A percentile compares a stretch with the other conserved stretches of the same genome.
These are phyloP conservation scores for Drosophila tani DNA, from an alignment of 1,140 invertebrate species.

Conservation along the genomic window DNA sequence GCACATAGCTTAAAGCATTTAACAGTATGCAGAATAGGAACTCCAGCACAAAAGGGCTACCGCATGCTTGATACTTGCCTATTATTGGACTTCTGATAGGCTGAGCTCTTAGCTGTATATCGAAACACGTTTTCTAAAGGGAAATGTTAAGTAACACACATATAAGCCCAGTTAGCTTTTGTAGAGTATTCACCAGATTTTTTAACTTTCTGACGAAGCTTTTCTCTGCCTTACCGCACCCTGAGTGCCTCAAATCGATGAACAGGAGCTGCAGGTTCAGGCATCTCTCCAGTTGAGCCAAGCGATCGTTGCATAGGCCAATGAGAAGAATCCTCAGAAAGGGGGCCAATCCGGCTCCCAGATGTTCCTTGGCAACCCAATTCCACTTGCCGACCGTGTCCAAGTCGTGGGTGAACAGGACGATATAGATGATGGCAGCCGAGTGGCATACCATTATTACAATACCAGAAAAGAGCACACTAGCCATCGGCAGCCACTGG, in stretches of 20 bases:
- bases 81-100: not conserved
- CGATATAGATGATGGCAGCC: constrained; percentile 4
- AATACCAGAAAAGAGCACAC: constrained; percentile 4
- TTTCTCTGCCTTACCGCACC: too few relatives aligned
- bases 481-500: constrained; percentile 25
- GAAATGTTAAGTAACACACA: not conserved
- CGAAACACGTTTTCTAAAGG: not conserved
- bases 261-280: constrained; percentile 9
- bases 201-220: not conserved
- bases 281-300: not conserved
- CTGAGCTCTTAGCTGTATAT: not conserved
- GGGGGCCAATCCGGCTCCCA: constrained; percentile 3
- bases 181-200: not conserved
- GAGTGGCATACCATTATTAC: not conserved
- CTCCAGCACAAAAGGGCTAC: not conserved
- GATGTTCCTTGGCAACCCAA: not conserved
- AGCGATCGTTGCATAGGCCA: constrained; percentile 13
- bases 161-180: not conserved
- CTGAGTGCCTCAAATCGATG: not conserved
- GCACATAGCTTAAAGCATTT: not conserved
- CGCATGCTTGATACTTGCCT: not conserved
- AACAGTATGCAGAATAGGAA: not conserved
- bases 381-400: constrained; percentile 3
- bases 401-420: not conserved
- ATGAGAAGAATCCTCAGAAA: constrained; percentile 17